Conservation (phyloP, 2,797 vertebrate species). For the Salarias fasciatus region DNA sequence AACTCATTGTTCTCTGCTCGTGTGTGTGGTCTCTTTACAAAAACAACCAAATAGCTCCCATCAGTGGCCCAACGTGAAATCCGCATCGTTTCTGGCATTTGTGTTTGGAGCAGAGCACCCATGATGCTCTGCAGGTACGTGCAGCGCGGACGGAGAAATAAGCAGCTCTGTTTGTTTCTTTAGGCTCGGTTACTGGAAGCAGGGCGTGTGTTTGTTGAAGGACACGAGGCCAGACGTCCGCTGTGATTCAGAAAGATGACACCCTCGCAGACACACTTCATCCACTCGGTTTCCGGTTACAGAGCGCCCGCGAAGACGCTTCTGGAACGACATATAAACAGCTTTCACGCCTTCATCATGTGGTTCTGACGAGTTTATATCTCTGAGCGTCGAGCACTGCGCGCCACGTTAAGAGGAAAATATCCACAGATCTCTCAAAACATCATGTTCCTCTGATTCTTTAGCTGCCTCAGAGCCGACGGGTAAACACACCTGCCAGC, state of each 20-base stretch:
- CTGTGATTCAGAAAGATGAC: conserved; percentile 49
- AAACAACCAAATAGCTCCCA: too few species aligned
- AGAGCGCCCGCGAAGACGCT: too few species aligned
- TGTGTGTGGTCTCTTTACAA: too few species aligned
- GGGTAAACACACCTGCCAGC: conserved; percentile 62
- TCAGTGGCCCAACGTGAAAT: too few species aligned
- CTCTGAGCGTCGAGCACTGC: neutral
- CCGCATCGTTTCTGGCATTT: too few species aligned
- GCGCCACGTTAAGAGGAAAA: conserved; percentile 39
- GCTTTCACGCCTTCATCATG: neutral
- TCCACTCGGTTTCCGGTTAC: conserved; percentile 8
- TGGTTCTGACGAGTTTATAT: neutral
- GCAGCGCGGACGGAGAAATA: neutral
- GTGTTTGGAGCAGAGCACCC: neutral
- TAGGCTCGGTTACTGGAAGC: conserved; percentile 42
- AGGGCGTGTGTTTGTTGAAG: conserved; percentile 23
- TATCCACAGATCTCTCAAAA: conserved; percentile 59
- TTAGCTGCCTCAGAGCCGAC: conserved; percentile 36
- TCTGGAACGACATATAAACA: conserved; percentile 30
- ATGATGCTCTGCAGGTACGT: neutral
- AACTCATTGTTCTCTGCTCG: too few species aligned
- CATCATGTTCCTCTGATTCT: conserved; percentile 44
- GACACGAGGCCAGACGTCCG: conserved; percentile 15
- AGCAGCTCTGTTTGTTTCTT: conserved; percentile 16
- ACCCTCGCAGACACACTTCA: conserved; percentile 17